Conservation (phyloP, 2,888 invertebrate genomes). For the Caenorhabditis afra region DNA sequence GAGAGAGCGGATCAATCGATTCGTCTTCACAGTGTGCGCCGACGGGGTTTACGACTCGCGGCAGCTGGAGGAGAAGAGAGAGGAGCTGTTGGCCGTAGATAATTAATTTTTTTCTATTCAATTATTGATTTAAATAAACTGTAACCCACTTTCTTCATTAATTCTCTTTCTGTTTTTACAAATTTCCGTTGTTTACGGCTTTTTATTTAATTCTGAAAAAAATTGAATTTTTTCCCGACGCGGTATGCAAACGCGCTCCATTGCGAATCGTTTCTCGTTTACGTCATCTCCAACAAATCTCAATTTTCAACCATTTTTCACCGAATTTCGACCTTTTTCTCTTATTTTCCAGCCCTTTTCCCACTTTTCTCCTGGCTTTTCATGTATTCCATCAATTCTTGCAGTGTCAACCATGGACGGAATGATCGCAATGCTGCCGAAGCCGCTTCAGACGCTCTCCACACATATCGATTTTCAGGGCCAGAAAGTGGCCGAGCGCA, state of each 20-base stretch:
- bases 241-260: conserved; percentile 34
- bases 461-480: conserved; percentile 78
- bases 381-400: neutral
- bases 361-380: neutral
- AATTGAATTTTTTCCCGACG: neutral
- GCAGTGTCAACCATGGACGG: conserved; percentile 71
- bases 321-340: conserved; percentile 1
- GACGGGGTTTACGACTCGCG: too few species aligned
- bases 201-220: too few species aligned
- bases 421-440: conserved; percentile 77
- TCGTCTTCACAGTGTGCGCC: too few species aligned
- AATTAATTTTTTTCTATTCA: too few species aligned
- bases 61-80: too few species aligned
- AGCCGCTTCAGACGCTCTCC: conserved; percentile 65
- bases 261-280: conserved; percentile 11
- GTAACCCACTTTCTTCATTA: too few species aligned
- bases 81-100: too few species aligned
- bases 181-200: too few species aligned
- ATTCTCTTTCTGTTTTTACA: too few species aligned
- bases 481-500: conserved; percentile 76
- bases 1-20: too few species aligned
- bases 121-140: too few species aligned
- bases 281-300: conserved; percentile 31
- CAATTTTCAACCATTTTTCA: neutral
- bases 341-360: conserved; percentile 1